Base-by-base conservation (phyloP, 2,888 invertebrate genomes). In the Luperina testacea region DNA sequence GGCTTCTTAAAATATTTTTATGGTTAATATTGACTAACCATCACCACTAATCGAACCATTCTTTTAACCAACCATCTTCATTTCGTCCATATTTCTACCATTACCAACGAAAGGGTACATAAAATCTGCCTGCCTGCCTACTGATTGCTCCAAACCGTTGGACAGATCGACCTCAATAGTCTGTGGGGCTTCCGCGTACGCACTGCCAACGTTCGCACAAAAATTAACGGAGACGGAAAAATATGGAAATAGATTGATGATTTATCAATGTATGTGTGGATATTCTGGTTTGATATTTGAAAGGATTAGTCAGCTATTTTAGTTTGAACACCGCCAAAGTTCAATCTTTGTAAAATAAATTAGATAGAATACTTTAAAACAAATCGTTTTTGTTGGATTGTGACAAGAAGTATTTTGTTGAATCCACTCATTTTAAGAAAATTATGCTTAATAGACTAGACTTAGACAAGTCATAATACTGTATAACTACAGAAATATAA, bases 171-270 rank as follows among this genome's bases (percentile, higher is more conserved):
- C 86, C 88, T 83, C 83, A 87, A 88, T 84, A 71, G 53, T 42
- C 45, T 13, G 45, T 8, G 64, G 27, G 6, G 67, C 81, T 88
- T 88, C 88, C 88, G 87, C 78, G 87, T 82, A 0, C n/a, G 45
- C 32, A 42, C 57, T 87, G 87, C 87, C 87, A 88, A 87, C 79
- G 42, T 57, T 69, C 27, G 64, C 68, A 87, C 75, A 82, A 86
- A 86, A 88, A 86, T 64, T 75, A 79, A 70, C 63, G 42, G 64
- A 45, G 11, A 71, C 59, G 27, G 80, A 78, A 77, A 76, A 75
- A 83, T 83, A 83, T 81, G 73, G 83, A 87, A 87, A 85, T 85
- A 85, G 84, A 83, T 83, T 80, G 57, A 67, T 82, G 78, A 84
- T 74, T 68, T 83, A 83, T 65, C 79, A 78, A 73, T 71, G 45